Evolutionary conservation across 1,140 invertebrate genomes (phyloP).

Genomic region (Listronotus bonariensis): DNA sequence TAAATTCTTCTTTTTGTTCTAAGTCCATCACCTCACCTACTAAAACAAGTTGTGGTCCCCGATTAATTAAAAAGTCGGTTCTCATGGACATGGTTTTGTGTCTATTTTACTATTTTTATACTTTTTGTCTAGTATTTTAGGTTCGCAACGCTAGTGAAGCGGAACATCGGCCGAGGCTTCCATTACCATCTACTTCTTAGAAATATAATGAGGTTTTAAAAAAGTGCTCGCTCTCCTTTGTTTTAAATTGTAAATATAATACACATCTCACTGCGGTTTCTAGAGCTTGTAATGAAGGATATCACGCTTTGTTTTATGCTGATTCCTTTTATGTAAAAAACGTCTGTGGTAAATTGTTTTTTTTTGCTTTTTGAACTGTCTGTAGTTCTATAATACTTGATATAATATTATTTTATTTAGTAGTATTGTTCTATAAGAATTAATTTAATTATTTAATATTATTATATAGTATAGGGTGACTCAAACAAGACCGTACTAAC

Average conservation of each 20-base stretch:
- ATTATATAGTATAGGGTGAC: too few relatives aligned
- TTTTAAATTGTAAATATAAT: conserved; percentile 38
- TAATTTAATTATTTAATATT: too few relatives aligned
- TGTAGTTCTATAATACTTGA: too few relatives aligned
- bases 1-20: too few relatives aligned
- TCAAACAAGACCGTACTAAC: too few relatives aligned
- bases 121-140: conserved; percentile 13
- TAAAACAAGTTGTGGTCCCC: conserved; percentile 3
- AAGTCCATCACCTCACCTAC: too few relatives aligned
- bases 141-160: conserved; percentile 24
- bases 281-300: conserved; percentile 23
- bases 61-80: conserved; percentile 21
- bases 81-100: conserved; percentile 21
- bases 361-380: background rate
- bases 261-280: conserved; percentile 34
- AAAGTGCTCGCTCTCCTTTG: conserved; percentile 15
- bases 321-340: conserved; percentile 21
- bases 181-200: conserved; percentile 33
- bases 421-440: too few relatives aligned
- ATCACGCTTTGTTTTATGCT: conserved; percentile 30
- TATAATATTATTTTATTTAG: too few relatives aligned
- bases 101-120: conserved; percentile 23
- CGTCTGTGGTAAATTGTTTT: conserved; percentile 22
- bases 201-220: conserved; percentile 33
- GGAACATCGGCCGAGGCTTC: conserved; percentile 22